Percentiles rank a stretch among this genome's conserved stretches.
Evolutionary conservation across 1,140 invertebrate genomes (phyloP).

Genomic region (Magallana ariakensis): DNA sequence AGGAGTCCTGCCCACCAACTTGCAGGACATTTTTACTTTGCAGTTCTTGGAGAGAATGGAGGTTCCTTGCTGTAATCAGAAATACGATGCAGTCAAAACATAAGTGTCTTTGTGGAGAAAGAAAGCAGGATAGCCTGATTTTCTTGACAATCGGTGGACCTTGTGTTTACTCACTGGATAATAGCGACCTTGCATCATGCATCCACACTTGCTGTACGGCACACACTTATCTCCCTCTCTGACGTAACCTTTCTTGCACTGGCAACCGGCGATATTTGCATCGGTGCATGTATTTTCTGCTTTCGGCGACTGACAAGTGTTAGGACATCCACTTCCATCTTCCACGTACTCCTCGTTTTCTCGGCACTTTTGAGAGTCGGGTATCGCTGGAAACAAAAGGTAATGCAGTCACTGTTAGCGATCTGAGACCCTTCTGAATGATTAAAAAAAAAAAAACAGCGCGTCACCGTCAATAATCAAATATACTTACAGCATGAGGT

Average conservation of each 20-base stretch:
- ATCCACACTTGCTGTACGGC: slow-evolving; percentile 29
- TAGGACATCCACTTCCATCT: slow-evolving; percentile 13
- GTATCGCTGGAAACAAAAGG: slow-evolving; percentile 34
- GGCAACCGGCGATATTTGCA: slow-evolving; percentile 23
- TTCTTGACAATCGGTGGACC: no score
- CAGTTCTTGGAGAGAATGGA: no score
- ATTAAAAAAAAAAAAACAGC: no score
- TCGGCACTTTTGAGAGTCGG: background rate
- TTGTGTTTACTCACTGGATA: background rate
- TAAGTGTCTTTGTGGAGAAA: no score
- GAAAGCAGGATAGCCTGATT: no score
- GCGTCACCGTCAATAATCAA: no score
- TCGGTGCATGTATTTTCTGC: background rate
- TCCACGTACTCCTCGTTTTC: slow-evolving; percentile 33
- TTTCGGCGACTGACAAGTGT: background rate
- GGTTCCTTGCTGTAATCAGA: no score
- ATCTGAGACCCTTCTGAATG: no score
- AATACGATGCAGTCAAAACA: no score
- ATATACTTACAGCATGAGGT: background rate
- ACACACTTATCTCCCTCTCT: slow-evolving; percentile 42
- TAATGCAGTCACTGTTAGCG: no score
- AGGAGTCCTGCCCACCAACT: no score
- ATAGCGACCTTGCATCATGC: background rate
- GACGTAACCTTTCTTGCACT: slow-evolving; percentile 24
- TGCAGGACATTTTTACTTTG: no score